Conservation (phyloP, 2,888 invertebrate genomes). For the Yponomeuta sedellus region DNA sequence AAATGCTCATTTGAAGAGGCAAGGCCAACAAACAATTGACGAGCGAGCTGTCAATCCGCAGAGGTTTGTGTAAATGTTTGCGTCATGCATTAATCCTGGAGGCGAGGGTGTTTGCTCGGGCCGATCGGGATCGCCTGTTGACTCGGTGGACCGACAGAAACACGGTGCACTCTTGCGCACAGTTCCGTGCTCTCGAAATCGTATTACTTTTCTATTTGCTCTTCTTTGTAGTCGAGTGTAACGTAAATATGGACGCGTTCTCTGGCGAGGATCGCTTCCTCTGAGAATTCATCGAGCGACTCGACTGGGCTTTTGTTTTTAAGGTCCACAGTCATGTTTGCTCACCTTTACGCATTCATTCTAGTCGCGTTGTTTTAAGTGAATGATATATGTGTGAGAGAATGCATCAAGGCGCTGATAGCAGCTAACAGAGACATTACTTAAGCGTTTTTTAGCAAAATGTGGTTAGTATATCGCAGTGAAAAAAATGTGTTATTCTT, state of each 20-base stretch:
- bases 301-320: slow-evolving; percentile 28
- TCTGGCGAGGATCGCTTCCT: slow-evolving; percentile 68
- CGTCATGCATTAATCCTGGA: slow-evolving; percentile 72
- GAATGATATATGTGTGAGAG: slow-evolving; percentile 14
- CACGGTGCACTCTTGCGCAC: slow-evolving; percentile 39
- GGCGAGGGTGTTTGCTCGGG: slow-evolving; percentile 52
- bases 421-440: no score
- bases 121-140: slow-evolving; percentile 66
- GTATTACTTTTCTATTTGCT: slow-evolving; percentile 72
- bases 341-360: slow-evolving; percentile 8
- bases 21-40: slow-evolving; percentile 75
- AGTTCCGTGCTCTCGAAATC: slow-evolving; percentile 51
- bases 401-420: background rate
- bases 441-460: no score
- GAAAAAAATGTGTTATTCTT: no score
- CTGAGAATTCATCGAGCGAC: slow-evolving; percentile 48
- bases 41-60: slow-evolving; percentile 74
- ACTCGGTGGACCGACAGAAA: slow-evolving; percentile 37
- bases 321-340: slow-evolving; percentile 21
- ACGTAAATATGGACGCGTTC: slow-evolving; percentile 70
- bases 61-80: slow-evolving; percentile 75
- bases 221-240: slow-evolving; percentile 75
- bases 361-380: background rate
- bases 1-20: slow-evolving; percentile 73
- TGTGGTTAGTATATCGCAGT: no score